Evolutionary conservation across 2,888 invertebrate species (phyloP), one percentile per base, ranked within the genome.

Genomic region (Amphipoea lucens): DNA sequence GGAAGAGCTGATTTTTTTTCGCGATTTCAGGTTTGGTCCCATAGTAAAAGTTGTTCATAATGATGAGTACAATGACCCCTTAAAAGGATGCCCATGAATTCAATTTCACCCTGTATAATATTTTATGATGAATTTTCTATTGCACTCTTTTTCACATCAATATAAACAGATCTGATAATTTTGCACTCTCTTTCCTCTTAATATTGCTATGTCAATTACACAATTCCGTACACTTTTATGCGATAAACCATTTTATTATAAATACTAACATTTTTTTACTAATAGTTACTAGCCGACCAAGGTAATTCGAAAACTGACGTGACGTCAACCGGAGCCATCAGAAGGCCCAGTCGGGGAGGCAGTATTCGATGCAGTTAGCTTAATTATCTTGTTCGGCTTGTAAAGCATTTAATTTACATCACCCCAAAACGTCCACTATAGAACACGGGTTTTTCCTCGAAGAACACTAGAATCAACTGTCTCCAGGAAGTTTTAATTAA

Each of bases 161-260:
- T 83, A 42, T 45, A 57, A 29, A 74, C 66, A 68, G 66, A 67
- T 69, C 62, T n/a, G 42, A 70, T 71, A 68, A 67, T 76, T 71
- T 74, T 66, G 48, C 73, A 73, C 60, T 60, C 57, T 78, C 63
- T 60, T 74, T 40, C 17, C 62, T 74, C n/a, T 40, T 60, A 74
- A 69, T 76, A 85, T 82, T 79, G 79, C 83, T 83, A 85, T 74
- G 48, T 67, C 71, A 74, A 84, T 66, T 60, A 82, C 62, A 74
- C 76, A 74, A 82, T 70, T 82, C 73, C 69, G 54, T 73, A 85
- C 72, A 82, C 72, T 57, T 69, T 29, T 78, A 82, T 54, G 36
- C 57, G 42, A 70, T 67, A 65, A 82, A 76, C 67, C 75, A 75
- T 85, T 85, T 84, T 65, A 79, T 66, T 82, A 82, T 78, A 82